phyloP scores from a whole-genome alignment of 2,888 invertebrate genomes.

The Drosophila quinaria region DNA sequence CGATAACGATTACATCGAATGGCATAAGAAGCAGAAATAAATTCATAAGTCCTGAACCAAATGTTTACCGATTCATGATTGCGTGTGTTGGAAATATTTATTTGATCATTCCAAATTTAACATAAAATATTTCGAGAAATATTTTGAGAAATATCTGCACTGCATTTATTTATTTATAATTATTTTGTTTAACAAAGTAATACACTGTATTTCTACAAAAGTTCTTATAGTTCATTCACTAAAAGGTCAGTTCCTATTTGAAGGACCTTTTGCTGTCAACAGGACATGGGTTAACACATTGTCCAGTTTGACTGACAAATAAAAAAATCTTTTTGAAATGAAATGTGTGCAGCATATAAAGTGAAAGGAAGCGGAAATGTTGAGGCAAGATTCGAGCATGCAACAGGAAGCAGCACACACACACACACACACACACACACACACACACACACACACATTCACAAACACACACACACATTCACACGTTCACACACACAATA shows the following conservation, averaged over 20 bases:
- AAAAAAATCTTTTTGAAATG: conserved; percentile 15
- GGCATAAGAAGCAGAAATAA: conserved; percentile 6
- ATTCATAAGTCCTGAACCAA: neutral
- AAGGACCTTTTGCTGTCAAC: conserved; percentile 5
- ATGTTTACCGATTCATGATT: conserved; percentile 6
- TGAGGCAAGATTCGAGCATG: conserved; percentile 62
- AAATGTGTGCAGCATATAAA: conserved; percentile 52
- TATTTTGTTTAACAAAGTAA: neutral
- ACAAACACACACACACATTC: neutral
- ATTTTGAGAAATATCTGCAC: too few species aligned
- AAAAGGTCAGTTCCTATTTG: conserved; percentile 15
- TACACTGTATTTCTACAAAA: neutral
- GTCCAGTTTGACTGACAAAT: conserved; percentile 26
- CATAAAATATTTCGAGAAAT: too few species aligned
- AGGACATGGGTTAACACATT: conserved; percentile 27
- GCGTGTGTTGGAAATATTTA: neutral
- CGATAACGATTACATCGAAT: conserved; percentile 22
- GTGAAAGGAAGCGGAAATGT: conserved; percentile 74
- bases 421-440: conserved; percentile 17
- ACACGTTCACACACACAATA: conserved; percentile 5
- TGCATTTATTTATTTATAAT: neutral
- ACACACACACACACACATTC: conserved; percentile 3
- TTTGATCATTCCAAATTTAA: neutral
- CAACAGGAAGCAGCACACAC: conserved; percentile 59
- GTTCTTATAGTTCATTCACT: neutral